Conservation (phyloP, 2,888 invertebrate species). For the Parasteatoda lunata region DNA sequence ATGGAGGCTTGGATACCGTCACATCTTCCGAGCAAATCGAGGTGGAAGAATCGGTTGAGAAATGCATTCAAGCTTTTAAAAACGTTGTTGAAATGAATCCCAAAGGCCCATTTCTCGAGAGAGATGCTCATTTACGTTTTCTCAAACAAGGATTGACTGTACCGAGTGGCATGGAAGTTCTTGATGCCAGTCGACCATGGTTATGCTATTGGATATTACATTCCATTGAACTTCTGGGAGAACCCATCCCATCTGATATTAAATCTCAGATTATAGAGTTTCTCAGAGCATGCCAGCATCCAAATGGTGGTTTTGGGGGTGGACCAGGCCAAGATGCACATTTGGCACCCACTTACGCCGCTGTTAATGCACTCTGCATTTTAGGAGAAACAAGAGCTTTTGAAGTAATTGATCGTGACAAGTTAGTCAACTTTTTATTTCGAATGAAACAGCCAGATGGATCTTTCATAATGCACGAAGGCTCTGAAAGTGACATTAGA, state of each 20-base stretch:
- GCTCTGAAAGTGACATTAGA: conserved; percentile 94
- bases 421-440: conserved; percentile 85
- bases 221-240: conserved; percentile 85
- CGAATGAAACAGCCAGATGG: conserved; percentile 87
- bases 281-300: conserved; percentile 81
- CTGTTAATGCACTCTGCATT: conserved; percentile 92
- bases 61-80: conserved; percentile 57
- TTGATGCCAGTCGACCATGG: conserved; percentile 98
- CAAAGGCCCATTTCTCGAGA: conserved; percentile 17
- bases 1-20: conserved; percentile 53
- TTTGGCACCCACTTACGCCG: conserved; percentile 97
- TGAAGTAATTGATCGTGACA: conserved; percentile 85
- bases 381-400: conserved; percentile 92
- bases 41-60: conserved; percentile 59
- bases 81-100: conserved; percentile 29
- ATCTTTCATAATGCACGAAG: conserved; percentile 91
- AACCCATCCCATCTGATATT: conserved; percentile 78
- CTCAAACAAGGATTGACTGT: conserved; percentile 62
- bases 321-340: conserved; percentile 95
- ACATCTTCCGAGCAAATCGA: conserved; percentile 60
- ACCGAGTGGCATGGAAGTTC: conserved; percentile 74
- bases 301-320: conserved; percentile 87
- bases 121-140: conserved; percentile 64
- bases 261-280: conserved; percentile 70
- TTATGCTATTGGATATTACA: conserved; percentile 97